Evolutionary conservation across 2,888 invertebrate genomes (phyloP).

Genomic region (Pogonocherus hispidulus): DNA sequence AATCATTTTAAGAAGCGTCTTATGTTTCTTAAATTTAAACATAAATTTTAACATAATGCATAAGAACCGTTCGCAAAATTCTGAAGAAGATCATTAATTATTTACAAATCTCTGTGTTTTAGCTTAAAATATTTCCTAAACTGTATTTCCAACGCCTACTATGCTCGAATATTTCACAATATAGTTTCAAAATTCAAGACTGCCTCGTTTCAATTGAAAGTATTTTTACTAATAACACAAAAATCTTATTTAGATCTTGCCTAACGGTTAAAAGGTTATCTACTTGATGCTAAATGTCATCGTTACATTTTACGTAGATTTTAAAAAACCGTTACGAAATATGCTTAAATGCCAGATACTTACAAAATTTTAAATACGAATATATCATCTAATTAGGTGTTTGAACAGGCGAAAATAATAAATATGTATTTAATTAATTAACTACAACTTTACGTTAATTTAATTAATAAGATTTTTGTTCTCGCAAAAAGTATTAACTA

Average conservation of each 20-base stretch:
- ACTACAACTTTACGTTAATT: no score
- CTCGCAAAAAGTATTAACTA: no score
- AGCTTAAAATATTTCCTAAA: no score
- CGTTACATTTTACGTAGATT: not conserved
- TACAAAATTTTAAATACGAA: no score
- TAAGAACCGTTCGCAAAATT: no score
- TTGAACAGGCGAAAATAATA: not conserved
- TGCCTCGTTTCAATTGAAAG: not conserved
- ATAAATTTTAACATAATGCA: no score
- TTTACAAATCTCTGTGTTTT: no score
- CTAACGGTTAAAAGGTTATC: slow-evolving; percentile 9
- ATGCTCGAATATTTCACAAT: not conserved
- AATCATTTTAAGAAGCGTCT: no score
- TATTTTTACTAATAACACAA: not conserved
- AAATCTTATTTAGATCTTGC: slow-evolving; percentile 6
- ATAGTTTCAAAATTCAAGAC: not conserved
- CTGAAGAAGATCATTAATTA: no score
- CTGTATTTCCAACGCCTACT: not conserved
- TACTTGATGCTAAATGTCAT: slow-evolving; percentile 3
- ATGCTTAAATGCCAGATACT: slow-evolving; percentile 1
- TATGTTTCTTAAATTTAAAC: no score
- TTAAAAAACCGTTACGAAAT: slow-evolving; percentile 15
- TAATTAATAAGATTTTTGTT: no score
- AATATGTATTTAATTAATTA: not conserved
- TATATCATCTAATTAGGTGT: not conserved